phyloP scores from a whole-genome alignment of 2,888 invertebrate species.

The Dinocampus coccinellae region DNA sequence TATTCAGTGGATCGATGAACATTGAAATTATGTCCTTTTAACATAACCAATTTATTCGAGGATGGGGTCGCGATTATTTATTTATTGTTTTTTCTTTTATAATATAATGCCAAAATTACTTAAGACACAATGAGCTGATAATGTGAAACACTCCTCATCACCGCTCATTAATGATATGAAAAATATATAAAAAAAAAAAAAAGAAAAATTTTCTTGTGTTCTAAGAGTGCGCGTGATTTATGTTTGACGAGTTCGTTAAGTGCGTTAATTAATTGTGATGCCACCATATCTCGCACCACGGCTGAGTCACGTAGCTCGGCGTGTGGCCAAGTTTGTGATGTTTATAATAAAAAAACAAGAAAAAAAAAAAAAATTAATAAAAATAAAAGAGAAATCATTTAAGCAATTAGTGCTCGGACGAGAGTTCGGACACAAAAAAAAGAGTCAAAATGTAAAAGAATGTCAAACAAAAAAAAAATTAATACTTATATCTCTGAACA shows the following conservation, averaged over 20 bases:
- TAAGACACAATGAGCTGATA: background rate
- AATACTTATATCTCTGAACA: too few relatives aligned
- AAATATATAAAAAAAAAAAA: background rate
- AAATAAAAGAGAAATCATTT: conserved; percentile 28
- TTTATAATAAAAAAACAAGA: conserved; percentile 63
- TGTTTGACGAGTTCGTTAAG: conserved; percentile 57
- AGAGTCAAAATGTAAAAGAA: conserved; percentile 9
- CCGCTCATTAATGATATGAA: background rate
- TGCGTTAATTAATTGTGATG: conserved; percentile 75
- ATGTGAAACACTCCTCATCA: background rate
- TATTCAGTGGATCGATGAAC: background rate
- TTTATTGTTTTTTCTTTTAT: background rate
- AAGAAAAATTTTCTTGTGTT: too few relatives aligned
- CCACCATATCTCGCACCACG: conserved; percentile 83
- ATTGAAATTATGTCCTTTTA: background rate
- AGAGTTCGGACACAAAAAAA: conserved; percentile 18
- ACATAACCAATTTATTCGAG: background rate
- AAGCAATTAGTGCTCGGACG: background rate
- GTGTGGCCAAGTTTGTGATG: conserved; percentile 69
- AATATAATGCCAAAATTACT: background rate
- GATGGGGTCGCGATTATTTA: conserved; percentile 5
- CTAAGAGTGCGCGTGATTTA: conserved; percentile 43
- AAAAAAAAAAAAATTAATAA: conserved; percentile 24
- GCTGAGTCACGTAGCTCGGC: conserved; percentile 68
- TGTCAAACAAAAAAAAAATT: background rate